Conservation (phyloP, 2,797 vertebrate genomes). For the Alectoris magna region DNA sequence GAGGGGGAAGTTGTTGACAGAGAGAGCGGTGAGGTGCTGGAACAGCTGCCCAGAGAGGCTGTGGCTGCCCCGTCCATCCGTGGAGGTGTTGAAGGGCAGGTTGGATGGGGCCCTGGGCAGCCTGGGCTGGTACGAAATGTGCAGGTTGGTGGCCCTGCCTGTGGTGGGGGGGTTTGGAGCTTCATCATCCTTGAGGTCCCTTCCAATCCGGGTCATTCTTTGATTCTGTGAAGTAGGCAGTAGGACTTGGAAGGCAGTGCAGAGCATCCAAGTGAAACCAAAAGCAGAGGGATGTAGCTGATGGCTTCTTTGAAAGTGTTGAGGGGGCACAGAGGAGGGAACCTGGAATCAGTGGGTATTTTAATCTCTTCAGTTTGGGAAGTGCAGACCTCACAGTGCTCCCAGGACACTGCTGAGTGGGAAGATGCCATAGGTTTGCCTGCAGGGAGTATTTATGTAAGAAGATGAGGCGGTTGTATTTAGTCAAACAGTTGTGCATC, state of each 20-base stretch:
- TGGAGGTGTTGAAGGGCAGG: too few species aligned
- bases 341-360: fast-evolving
- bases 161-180: too few species aligned
- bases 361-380: not conserved
- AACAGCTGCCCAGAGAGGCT: too few species aligned
- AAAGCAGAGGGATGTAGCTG: fast-evolving
- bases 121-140: too few species aligned
- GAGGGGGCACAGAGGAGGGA: not conserved
- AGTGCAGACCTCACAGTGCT: fast-evolving
- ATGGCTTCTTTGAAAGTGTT: not conserved
- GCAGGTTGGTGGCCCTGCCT: too few species aligned
- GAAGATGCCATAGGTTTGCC: not conserved
- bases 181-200: too few species aligned
- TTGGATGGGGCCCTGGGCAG: too few species aligned
- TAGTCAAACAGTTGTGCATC: fast-evolving
- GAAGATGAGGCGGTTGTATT: fast-evolving
- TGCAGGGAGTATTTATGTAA: not conserved
- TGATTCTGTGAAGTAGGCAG: not conserved
- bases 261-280: fast-evolving
- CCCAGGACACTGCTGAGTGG: fast-evolving
- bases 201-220: too few species aligned
- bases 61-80: too few species aligned
- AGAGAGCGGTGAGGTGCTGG: too few species aligned
- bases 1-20: too few species aligned
- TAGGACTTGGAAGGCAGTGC: not conserved